These are phyloP conservation scores for Nephrocerus scutellatus DNA, from an alignment of 2,888 invertebrate genomes.

Conservation along the genomic window DNA sequence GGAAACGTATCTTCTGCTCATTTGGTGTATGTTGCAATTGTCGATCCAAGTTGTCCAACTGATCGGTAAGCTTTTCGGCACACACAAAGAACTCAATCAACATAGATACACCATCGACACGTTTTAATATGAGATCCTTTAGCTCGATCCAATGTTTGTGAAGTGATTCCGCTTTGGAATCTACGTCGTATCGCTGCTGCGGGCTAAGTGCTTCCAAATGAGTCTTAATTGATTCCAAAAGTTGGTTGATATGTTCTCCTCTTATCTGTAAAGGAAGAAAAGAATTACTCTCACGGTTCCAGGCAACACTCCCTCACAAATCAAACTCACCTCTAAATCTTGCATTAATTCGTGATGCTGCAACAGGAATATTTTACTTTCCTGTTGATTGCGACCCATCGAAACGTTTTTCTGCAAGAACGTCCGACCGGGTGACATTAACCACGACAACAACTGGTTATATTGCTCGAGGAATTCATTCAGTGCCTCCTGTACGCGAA, in stretches of 20 bases:
- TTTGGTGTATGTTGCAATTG: conserved; percentile 52
- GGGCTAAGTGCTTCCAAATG: conserved; percentile 60
- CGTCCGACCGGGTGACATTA: conserved; percentile 63
- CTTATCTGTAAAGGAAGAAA: conserved; percentile 50
- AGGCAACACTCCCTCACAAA: too few species aligned
- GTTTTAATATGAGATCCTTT: conserved; percentile 54
- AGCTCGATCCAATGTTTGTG: conserved; percentile 59
- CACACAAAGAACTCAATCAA: conserved; percentile 68
- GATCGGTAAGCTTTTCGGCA: conserved; percentile 58
- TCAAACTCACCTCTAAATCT: conserved; percentile 60
- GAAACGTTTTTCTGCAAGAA: conserved; percentile 66
- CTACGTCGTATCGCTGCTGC: conserved; percentile 56
- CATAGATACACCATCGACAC: conserved; percentile 59
- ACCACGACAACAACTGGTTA: conserved; percentile 65
- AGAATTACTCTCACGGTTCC: conserved; percentile 1
- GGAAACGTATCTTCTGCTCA: conserved; percentile 52
- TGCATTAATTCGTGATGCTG: conserved; percentile 65
- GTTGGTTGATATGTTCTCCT: conserved; percentile 60
- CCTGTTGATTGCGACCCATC: conserved; percentile 62
- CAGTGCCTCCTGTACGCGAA: conserved; percentile 61
- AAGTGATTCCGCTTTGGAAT: conserved; percentile 57
- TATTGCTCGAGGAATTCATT: conserved; percentile 62
- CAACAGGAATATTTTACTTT: conserved; percentile 66
- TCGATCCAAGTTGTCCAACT: conserved; percentile 60
- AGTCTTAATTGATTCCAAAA: conserved; percentile 57